A percentile compares a stretch with the other conserved stretches of the same genome.
Evolutionary conservation across 2,888 invertebrate genomes (phyloP).

Genomic region (Lasioglossum calceatum): DNA sequence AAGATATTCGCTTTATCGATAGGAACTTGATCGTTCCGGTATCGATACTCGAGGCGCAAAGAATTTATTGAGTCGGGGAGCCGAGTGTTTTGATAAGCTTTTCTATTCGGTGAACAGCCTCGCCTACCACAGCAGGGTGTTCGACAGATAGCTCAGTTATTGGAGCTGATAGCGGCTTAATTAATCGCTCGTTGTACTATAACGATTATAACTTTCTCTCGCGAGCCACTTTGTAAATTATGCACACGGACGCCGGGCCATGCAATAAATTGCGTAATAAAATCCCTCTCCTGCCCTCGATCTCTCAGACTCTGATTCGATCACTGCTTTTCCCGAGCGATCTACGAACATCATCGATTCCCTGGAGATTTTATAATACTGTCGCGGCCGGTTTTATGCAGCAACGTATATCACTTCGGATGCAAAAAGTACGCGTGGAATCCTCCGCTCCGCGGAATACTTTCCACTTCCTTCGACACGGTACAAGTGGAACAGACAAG

Average conservation of each 20-base stretch:
- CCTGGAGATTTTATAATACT: constrained; percentile 7
- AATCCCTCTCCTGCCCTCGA: neutral
- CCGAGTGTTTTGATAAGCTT: constrained; percentile 6
- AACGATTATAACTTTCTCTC: constrained; percentile 13
- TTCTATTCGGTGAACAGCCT: constrained; percentile 12
- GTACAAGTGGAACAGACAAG: neutral
- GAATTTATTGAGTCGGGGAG: neutral
- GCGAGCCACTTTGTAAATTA: constrained; percentile 4
- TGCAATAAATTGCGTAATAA: constrained; percentile 18
- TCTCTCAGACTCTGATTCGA: neutral
- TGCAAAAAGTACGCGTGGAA: neutral
- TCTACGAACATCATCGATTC: neutral
- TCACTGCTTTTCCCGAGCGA: neutral
- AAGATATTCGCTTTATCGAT: neutral
- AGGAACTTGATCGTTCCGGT: neutral
- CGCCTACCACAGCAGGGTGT: constrained; percentile 31
- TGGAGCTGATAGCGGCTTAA: neutral
- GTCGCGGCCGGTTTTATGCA: neutral
- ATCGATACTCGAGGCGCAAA: neutral
- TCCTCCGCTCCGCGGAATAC: neutral
- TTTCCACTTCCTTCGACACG: neutral
- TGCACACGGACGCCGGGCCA: neutral
- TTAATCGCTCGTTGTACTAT: constrained; percentile 23
- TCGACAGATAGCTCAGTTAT: constrained; percentile 24
- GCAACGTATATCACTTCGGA: neutral